These are phyloP conservation scores for Drosophila rhopaloa DNA, from an alignment of 1,140 invertebrate genomes.

Conservation along the genomic window DNA sequence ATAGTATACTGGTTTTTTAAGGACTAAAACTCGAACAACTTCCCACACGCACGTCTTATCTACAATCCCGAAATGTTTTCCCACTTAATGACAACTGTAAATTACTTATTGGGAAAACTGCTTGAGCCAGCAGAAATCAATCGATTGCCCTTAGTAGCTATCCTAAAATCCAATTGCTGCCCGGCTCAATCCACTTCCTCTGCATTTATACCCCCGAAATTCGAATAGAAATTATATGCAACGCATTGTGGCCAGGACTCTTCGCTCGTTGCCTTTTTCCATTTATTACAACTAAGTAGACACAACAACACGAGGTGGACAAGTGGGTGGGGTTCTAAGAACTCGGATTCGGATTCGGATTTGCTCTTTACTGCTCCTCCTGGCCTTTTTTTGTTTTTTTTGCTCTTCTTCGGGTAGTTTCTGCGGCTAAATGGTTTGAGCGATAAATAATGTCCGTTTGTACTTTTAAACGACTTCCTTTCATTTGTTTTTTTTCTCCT, in stretches of 20 bases:
- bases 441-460: constrained; percentile 84
- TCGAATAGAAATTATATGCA: constrained; percentile 70
- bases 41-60: constrained; percentile 15
- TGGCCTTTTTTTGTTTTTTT: constrained; percentile 27
- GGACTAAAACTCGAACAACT: constrained; percentile 1
- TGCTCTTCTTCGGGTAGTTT: constrained; percentile 64
- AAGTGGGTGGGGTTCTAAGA: not conserved
- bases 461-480: constrained; percentile 85
- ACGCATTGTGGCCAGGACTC: constrained; percentile 55
- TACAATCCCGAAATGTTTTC: constrained; percentile 16
- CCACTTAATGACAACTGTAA: constrained; percentile 68
- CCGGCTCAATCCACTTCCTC: constrained; percentile 4
- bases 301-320: constrained; percentile 54
- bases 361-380: constrained; percentile 10
- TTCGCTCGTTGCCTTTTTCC: constrained; percentile 53
- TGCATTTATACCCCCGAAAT: constrained; percentile 10
- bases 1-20: not conserved
- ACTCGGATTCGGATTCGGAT: constrained; percentile 20
- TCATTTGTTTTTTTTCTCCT: constrained; percentile 75
- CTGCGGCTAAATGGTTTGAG: constrained; percentile 80
- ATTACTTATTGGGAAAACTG: constrained; percentile 69
- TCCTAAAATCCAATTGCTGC: constrained; percentile 36
- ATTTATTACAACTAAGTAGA: constrained; percentile 82
- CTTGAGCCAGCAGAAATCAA: constrained; percentile 81
- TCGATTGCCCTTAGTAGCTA: constrained; percentile 61